Evolutionary conservation across 2,797 vertebrate species (phyloP).

Genomic region (Sebastes vulpes): DNA sequence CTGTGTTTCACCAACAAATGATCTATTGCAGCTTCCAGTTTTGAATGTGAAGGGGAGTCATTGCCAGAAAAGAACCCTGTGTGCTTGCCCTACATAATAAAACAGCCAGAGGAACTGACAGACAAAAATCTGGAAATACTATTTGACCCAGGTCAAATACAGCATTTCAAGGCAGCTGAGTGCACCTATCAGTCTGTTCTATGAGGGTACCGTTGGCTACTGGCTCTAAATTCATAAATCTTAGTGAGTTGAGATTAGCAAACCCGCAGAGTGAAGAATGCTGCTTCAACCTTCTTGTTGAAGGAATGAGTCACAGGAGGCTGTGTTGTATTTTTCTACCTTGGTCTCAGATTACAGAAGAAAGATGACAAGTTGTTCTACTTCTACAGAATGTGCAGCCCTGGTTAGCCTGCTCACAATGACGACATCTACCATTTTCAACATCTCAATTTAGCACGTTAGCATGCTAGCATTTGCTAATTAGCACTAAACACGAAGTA

Average conservation of each 20-base stretch:
- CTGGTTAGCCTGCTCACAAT: background rate
- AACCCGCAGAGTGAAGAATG: background rate
- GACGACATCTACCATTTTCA: background rate
- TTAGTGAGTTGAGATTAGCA: background rate
- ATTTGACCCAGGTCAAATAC: background rate
- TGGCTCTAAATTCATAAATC: constrained; percentile 32
- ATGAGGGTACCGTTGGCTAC: background rate
- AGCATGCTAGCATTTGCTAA: too few relatives aligned
- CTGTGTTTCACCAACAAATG: background rate
- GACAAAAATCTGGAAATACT: background rate
- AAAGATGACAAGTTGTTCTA: background rate
- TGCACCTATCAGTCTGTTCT: background rate
- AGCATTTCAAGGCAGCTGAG: background rate
- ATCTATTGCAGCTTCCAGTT: background rate
- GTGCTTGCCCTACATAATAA: background rate
- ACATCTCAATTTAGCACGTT: background rate
- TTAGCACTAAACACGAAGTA: too few relatives aligned
- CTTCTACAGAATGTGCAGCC: background rate
- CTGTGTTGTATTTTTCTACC: background rate
- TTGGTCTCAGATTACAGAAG: background rate
- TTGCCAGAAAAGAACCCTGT: background rate
- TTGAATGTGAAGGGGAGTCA: background rate
- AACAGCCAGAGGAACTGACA: background rate
- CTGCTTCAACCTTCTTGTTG: background rate
- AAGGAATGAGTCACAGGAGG: background rate